phyloP scores from a whole-genome alignment of 2,888 invertebrate species.

The Drosophila nr. medialis region DNA sequence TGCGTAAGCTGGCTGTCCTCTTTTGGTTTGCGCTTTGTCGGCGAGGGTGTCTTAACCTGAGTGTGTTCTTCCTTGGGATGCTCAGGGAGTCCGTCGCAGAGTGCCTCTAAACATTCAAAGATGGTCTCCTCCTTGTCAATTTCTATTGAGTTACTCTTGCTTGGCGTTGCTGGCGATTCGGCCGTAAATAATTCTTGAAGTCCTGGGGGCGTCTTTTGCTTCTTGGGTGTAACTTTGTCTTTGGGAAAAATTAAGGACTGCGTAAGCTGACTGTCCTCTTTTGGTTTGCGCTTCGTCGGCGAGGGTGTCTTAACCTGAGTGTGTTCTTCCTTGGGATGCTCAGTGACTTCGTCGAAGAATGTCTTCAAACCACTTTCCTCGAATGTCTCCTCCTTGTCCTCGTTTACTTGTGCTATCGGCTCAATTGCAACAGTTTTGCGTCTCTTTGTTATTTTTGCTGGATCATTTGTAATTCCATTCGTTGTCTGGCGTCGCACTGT shows the following conservation, averaged over 20 bases:
- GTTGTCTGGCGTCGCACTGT: neutral
- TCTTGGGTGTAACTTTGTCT: neutral
- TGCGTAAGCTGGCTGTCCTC: no score
- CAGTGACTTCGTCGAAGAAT: neutral
- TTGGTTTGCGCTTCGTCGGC: conserved; percentile 3
- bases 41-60: neutral
- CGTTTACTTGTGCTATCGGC: neutral
- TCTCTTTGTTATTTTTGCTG: conserved; percentile 15
- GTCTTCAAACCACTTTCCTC: no score
- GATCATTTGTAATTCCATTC: neutral
- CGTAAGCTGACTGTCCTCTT: neutral
- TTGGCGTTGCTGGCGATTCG: neutral
- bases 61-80: neutral
- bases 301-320: neutral
- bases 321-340: neutral
- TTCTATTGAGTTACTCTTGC: neutral
- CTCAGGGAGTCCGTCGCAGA: neutral
- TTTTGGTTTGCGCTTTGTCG: conserved; percentile 2
- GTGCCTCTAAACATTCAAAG: neutral
- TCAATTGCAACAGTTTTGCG: conserved; percentile 20
- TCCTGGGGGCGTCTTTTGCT: neutral
- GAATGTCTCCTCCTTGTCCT: no score
- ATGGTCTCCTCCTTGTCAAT: no score
- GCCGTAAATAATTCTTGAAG: neutral
- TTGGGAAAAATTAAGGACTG: neutral